Percentiles rank a stretch among this genome's conserved stretches.
phyloP scores from a whole-genome alignment of 2,888 invertebrate species.

The Drosophila tanythrix region DNA sequence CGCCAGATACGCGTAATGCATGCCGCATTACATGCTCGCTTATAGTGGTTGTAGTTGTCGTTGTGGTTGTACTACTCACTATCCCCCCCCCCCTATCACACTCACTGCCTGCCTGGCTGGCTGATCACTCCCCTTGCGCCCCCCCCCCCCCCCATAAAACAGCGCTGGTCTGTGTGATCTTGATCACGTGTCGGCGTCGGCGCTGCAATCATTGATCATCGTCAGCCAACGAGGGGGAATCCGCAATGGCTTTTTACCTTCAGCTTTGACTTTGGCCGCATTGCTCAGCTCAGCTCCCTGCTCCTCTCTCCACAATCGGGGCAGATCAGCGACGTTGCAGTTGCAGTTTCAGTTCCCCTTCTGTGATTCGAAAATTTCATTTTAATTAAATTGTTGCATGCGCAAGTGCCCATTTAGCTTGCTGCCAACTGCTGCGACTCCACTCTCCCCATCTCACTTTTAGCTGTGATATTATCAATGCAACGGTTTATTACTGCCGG shows the following conservation, averaged over 20 bases:
- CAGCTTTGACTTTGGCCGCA: conserved; percentile 57
- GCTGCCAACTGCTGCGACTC: conserved; percentile 5
- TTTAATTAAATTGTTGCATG: conserved; percentile 81
- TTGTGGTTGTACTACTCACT: background rate
- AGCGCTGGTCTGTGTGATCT: conserved; percentile 45
- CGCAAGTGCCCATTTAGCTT: conserved; percentile 68
- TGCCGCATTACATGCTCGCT: conserved; percentile 71
- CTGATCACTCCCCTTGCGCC: background rate
- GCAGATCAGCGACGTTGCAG: conserved; percentile 41
- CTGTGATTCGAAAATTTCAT: conserved; percentile 78
- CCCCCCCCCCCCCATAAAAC: background rate
- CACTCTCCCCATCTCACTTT: conserved; percentile 1
- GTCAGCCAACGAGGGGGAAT: conserved; percentile 55
- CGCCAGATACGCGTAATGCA: conserved; percentile 79
- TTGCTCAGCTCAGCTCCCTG: conserved; percentile 21
- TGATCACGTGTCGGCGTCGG: conserved; percentile 60
- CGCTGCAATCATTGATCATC: conserved; percentile 77
- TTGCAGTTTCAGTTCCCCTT: conserved; percentile 45
- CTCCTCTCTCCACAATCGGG: conserved; percentile 20
- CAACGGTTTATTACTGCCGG: conserved; percentile 72
- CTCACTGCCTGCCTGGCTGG: background rate
- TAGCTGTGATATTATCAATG: conserved; percentile 60
- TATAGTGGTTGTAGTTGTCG: conserved; percentile 22
- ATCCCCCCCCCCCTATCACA: background rate
- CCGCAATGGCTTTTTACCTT: conserved; percentile 49